Conservation (phyloP, 92 coral and sea anemone species). For the Epizoanthus ramosus region DNA sequence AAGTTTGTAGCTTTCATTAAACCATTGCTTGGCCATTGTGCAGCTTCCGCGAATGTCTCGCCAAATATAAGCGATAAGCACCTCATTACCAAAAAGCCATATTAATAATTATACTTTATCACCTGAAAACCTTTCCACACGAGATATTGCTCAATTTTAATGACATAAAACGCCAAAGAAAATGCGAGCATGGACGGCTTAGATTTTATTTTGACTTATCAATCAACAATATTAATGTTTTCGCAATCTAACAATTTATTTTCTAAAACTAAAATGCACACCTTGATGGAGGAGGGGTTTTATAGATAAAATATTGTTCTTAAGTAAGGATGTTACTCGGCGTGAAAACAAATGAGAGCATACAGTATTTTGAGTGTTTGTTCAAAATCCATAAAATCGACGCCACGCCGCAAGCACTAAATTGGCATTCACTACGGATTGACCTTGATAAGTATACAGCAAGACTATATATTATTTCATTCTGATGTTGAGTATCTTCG, state of each 20-base stretch:
- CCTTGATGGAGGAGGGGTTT: background rate
- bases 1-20: background rate
- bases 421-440: too few species aligned
- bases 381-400: too few species aligned
- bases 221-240: background rate
- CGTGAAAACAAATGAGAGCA: background rate
- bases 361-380: too few species aligned
- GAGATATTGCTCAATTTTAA: background rate
- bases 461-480: too few species aligned
- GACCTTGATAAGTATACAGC: too few species aligned
- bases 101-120: too few species aligned
- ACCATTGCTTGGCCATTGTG: slow-evolving; percentile 2
- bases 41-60: background rate
- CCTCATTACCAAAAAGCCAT: background rate
- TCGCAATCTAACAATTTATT: background rate
- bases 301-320: background rate
- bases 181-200: background rate
- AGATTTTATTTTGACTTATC: background rate
- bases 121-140: background rate
- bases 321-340: background rate
- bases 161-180: background rate
- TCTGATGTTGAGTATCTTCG: too few species aligned
- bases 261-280: background rate
- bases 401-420: too few species aligned
- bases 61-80: background rate